Conservation (phyloP, 2,888 invertebrate genomes). For the Pegoplata infirma region DNA sequence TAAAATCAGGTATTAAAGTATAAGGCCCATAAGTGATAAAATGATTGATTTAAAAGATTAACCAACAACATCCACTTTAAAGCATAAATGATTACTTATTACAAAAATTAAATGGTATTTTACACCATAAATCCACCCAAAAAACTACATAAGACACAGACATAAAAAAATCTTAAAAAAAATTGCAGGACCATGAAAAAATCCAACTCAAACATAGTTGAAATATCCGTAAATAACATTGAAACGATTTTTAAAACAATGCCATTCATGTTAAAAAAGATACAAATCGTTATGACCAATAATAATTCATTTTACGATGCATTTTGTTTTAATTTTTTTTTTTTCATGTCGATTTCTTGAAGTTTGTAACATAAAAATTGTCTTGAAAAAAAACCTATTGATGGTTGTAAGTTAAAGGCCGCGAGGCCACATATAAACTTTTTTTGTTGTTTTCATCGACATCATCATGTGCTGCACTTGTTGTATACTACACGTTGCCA, state of each 20-base stretch:
- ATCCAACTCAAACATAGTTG: neutral
- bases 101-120: constrained; percentile 40
- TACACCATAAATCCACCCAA: constrained; percentile 38
- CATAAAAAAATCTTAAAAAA: no score
- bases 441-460: neutral
- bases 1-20: constrained; percentile 10
- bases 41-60: constrained; percentile 45
- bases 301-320: constrained; percentile 60
- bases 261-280: constrained; percentile 44
- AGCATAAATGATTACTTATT: constrained; percentile 37
- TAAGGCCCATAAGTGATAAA: constrained; percentile 30
- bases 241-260: constrained; percentile 38
- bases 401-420: constrained; percentile 48
- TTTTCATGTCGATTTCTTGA: neutral
- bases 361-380: constrained; percentile 38
- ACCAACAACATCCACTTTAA: constrained; percentile 19
- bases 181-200: constrained; percentile 2
- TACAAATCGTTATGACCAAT: constrained; percentile 60
- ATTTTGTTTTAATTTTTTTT: constrained; percentile 28
- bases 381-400: constrained; percentile 39
- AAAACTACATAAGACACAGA: neutral
- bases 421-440: constrained; percentile 40
- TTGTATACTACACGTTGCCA: constrained; percentile 16
- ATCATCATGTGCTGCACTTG: constrained; percentile 40
- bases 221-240: constrained; percentile 16